Base-by-base conservation (phyloP, 2,797 vertebrate species). In the Todus mexicanus region DNA sequence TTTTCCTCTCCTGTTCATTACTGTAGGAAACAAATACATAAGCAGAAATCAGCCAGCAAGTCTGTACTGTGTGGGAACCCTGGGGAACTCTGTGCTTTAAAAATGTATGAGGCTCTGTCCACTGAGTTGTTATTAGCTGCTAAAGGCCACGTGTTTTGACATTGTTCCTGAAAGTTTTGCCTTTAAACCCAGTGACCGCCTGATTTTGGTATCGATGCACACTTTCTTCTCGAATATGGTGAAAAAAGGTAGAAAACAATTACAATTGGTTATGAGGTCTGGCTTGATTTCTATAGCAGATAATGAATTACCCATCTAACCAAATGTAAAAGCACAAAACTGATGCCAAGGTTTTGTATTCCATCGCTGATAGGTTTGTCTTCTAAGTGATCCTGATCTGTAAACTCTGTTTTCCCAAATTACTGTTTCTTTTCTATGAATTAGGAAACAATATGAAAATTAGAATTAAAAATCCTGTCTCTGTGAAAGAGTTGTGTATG, bases 51-150 rank as follows among this genome's bases (percentile, higher is more conserved):
- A 87, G 26, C 21, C 35, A 20, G 42, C 53, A 65, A 26, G 38
- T 71, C 78, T 89, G 14, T 83, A 43, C 53, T 89, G 84, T n/a
- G 27, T 31, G 48, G 43, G 38, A 68, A 38, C 57, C 87, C 60
- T 18, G 33, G 42, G 48, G 81, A 61, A 61, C 64, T 54, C 7
- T 16, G 18, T 70, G 69, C 64, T 87, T 83, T 90, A 78, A 85
- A 85, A 95, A 93, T 85, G 65, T 48, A 64, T 89, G 86, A 74
- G 61, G 38, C 71, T 83, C 74, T 47, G n/a, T 82, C 88, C 81
- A 68, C 48, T 13, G 57, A 73, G 60, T 91, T 5, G 5, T 89
- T 90, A 86, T 69, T 83, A 84, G 69, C 82, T 73, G 68, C 54
- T 80, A 37, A 77, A 87, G 74, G 61, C 80, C 84, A 75, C 35